phyloP scores from a whole-genome alignment of 1,140 invertebrate genomes.

The Lamellibrachia luymesi region DNA sequence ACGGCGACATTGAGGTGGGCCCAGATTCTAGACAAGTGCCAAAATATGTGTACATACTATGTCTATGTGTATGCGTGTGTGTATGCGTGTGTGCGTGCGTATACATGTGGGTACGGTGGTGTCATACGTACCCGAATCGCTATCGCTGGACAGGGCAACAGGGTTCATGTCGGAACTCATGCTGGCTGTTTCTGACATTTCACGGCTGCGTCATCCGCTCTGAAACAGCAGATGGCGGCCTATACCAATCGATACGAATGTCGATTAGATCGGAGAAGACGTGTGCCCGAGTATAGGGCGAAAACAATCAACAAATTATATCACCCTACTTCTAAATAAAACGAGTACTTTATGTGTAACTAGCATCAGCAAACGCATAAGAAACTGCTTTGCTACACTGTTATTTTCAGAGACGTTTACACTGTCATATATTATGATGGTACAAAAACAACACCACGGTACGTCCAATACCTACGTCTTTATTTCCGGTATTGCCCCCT shows the following conservation, averaged over 20 bases:
- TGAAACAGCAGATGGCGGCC: background rate
- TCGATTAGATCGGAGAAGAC: background rate
- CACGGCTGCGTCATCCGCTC: background rate
- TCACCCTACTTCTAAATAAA: background rate
- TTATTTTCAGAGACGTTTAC: background rate
- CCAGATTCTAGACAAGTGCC: too few relatives aligned
- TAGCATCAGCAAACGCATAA: background rate
- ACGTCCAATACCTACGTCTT: background rate
- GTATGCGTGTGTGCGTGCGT: too few relatives aligned
- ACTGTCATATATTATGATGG: background rate
- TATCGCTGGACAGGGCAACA: conserved; percentile 46
- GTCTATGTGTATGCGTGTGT: too few relatives aligned
- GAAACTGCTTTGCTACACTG: background rate
- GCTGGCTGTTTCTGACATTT: conserved; percentile 18
- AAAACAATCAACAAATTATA: background rate
- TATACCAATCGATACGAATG: background rate
- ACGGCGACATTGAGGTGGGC: too few relatives aligned
- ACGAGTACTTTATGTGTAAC: background rate
- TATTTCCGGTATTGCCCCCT: background rate
- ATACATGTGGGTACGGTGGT: too few relatives aligned
- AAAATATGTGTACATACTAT: too few relatives aligned
- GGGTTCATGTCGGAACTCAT: conserved; percentile 36
- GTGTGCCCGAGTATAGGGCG: background rate
- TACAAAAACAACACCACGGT: background rate
- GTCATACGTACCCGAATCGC: conserved; percentile 38